Evolutionary conservation across 1,140 invertebrate species (phyloP).

Genomic region (Asobara japonica): DNA sequence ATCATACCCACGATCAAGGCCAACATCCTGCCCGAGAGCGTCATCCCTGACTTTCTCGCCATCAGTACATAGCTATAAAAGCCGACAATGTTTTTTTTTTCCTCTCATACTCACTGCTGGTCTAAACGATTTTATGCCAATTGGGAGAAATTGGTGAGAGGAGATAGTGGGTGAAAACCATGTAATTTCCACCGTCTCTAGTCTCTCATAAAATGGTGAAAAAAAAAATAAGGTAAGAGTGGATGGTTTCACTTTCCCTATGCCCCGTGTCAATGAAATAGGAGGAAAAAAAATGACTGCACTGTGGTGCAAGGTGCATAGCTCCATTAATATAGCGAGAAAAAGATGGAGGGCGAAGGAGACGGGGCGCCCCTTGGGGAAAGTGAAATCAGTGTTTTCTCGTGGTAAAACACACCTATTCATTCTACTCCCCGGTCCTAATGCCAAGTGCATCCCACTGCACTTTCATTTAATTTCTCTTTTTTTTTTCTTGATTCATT

Average conservation of each 20-base stretch:
- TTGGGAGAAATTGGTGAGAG: not conserved
- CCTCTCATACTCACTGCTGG: not conserved
- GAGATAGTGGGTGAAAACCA: not conserved
- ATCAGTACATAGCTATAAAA: not conserved
- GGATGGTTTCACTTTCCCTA: slow-evolving; percentile 44
- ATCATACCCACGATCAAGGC: slow-evolving; percentile 8
- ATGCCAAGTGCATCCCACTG: slow-evolving; percentile 3
- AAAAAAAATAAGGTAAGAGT: not conserved
- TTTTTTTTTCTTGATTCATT: not conserved
- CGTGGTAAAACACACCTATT: slow-evolving; percentile 3
- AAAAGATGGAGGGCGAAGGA: not conserved
- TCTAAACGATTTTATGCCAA: not conserved
- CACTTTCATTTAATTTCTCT: not conserved
- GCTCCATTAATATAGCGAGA: not conserved
- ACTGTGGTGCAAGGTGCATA: not conserved
- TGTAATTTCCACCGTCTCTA: not conserved
- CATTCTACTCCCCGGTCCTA: not conserved
- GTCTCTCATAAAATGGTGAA: not conserved
- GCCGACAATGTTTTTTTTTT: not conserved
- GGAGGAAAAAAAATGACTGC: not conserved
- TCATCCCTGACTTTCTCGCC: slow-evolving; percentile 10
- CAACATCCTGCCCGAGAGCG: not conserved
- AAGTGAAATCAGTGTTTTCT: slow-evolving; percentile 46
- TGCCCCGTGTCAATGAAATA: slow-evolving; percentile 33
- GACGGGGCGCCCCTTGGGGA: slow-evolving; percentile 39